phyloP scores from a whole-genome alignment of 2,888 invertebrate species.

The Siphlonurus alternatus region DNA sequence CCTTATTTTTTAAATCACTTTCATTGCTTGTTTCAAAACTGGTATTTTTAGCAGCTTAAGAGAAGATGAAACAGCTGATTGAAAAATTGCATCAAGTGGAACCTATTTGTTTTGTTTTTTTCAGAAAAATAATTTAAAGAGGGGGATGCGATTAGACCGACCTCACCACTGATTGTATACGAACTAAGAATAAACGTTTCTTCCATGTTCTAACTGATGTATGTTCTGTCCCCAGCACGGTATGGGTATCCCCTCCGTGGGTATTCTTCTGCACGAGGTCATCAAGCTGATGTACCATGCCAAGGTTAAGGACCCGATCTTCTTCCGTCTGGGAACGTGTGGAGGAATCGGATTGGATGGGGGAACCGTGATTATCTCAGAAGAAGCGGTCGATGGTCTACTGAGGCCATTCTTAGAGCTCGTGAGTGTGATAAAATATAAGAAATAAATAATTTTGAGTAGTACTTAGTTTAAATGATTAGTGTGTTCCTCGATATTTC shows the following conservation, averaged over 20 bases:
- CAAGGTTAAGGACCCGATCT: constrained; percentile 67
- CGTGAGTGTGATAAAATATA: constrained; percentile 37
- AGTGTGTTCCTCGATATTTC: constrained; percentile 1
- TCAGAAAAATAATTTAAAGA: too few species aligned
- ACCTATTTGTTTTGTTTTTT: too few species aligned
- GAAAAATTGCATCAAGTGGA: too few species aligned
- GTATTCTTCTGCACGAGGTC: constrained; percentile 87
- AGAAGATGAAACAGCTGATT: too few species aligned
- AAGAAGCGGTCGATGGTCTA: constrained; percentile 79
- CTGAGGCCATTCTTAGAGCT: constrained; percentile 65
- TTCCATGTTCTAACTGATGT: too few species aligned
- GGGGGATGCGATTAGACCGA: too few species aligned
- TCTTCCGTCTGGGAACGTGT: constrained; percentile 86
- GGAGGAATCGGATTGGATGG: constrained; percentile 86
- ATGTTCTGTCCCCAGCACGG: constrained; percentile 70
- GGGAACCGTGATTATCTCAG: constrained; percentile 86
- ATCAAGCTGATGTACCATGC: constrained; percentile 95
- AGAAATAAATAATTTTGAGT: constrained; percentile 1
- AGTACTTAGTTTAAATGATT: background rate
- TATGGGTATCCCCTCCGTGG: constrained; percentile 94
- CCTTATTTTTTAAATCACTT: too few species aligned
- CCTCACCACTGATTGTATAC: too few species aligned
- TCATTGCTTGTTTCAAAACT: too few species aligned
- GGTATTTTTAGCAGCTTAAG: too few species aligned
- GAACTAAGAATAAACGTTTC: too few species aligned